Evolutionary conservation across 1,140 invertebrate species (phyloP).

Genomic region (Eulimnadia texana): DNA sequence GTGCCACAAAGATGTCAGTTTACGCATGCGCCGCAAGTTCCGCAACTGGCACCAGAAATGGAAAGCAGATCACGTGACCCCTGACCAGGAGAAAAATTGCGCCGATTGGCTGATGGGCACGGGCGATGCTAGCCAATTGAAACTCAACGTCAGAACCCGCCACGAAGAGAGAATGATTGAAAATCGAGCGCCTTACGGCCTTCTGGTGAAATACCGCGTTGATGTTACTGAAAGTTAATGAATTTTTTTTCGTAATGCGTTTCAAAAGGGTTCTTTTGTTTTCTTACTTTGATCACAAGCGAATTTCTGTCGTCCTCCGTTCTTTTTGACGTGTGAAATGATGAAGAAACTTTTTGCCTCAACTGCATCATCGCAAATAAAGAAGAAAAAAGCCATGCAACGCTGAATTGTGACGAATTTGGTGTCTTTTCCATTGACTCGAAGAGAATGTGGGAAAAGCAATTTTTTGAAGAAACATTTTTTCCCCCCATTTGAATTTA

Average conservation of each 20-base stretch:
- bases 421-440: too few relatives aligned
- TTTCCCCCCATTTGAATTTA: too few relatives aligned
- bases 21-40: constrained; percentile 6
- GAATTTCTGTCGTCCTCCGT: too few relatives aligned
- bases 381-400: too few relatives aligned
- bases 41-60: constrained; percentile 5
- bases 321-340: too few relatives aligned
- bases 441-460: too few relatives aligned
- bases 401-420: too few relatives aligned
- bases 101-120: constrained; percentile 8
- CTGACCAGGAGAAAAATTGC: constrained; percentile 5
- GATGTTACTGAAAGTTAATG: background rate
- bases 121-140: constrained; percentile 7
- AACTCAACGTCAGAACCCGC: constrained; percentile 3
- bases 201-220: constrained; percentile 5
- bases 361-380: too few relatives aligned
- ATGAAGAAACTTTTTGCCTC: too few relatives aligned
- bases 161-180: background rate
- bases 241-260: background rate
- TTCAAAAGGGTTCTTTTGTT: background rate
- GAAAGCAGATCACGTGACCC: constrained; percentile 1
- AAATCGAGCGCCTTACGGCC: constrained; percentile 5
- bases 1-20: constrained; percentile 12
- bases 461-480: too few relatives aligned
- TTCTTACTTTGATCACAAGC: background rate